Percentiles rank a stretch among this genome's conserved stretches.
phyloP scores from a whole-genome alignment of 2,888 invertebrate species.

The Andrena chrysosceles region DNA sequence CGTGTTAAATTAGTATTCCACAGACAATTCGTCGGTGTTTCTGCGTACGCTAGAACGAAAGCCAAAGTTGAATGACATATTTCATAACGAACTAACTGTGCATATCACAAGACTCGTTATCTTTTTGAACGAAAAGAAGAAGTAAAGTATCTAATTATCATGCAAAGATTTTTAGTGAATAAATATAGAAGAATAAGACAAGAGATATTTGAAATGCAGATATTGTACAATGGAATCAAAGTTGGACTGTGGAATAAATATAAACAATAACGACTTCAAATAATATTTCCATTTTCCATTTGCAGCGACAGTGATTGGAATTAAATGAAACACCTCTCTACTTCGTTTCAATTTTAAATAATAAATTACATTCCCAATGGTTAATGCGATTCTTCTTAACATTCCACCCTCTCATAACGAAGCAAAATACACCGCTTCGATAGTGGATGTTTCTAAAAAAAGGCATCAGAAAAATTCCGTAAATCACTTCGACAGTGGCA shows the following conservation, averaged over 20 bases:
- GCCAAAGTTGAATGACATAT: neutral
- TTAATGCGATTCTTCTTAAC: neutral
- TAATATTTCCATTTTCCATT: neutral
- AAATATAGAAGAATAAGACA: neutral
- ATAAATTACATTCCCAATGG: neutral
- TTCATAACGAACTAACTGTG: neutral
- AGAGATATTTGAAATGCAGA: constrained; percentile 4
- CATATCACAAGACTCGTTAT: too few species aligned
- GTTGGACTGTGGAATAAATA: neutral
- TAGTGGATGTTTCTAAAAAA: neutral
- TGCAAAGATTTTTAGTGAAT: neutral
- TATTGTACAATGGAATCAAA: neutral
- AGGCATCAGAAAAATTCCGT: neutral
- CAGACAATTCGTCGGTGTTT: neutral
- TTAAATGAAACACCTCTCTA: neutral
- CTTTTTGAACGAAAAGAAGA: neutral
- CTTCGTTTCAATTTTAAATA: neutral
- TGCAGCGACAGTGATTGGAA: neutral
- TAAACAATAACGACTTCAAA: neutral
- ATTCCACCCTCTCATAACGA: too few species aligned
- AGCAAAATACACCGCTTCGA: neutral
- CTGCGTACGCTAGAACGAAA: neutral
- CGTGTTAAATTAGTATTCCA: neutral
- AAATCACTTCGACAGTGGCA: neutral
- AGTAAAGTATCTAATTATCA: neutral